phyloP scores from a whole-genome alignment of 2,888 invertebrate genomes.

The Drosophila planitibia region DNA sequence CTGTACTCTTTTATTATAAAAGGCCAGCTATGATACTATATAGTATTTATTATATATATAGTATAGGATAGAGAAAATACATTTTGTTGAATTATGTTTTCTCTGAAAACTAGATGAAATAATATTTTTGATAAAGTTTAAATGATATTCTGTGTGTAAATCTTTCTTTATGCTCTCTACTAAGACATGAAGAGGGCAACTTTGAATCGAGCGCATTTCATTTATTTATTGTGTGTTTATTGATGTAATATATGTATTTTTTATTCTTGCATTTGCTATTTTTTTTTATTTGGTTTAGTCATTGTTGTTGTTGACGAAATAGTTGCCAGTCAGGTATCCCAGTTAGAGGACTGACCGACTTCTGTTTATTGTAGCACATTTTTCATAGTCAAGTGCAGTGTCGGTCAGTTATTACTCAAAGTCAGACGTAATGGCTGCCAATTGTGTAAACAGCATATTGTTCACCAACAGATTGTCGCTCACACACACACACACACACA shows the following conservation, averaged over 20 bases:
- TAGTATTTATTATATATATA: not conserved
- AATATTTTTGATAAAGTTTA: not conserved
- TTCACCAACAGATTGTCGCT: constrained; percentile 50
- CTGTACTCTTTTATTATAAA: constrained; percentile 6
- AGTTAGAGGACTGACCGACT: constrained; percentile 12
- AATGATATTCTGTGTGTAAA: not conserved
- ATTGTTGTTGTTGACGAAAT: constrained; percentile 54
- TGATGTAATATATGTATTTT: constrained; percentile 23
- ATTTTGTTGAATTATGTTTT: not conserved
- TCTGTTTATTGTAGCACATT: constrained; percentile 65
- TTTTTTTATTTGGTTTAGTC: constrained; percentile 28
- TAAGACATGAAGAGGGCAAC: not conserved
- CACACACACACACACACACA: constrained; percentile 20
- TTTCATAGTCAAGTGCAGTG: constrained; percentile 70
- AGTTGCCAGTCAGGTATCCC: constrained; percentile 42
- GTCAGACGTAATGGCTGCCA: constrained; percentile 69
- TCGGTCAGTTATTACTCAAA: constrained; percentile 70
- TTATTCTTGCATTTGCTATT: constrained; percentile 22
- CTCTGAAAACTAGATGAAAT: not conserved
- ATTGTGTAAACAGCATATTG: constrained; percentile 61
- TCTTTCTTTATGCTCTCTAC: not conserved
- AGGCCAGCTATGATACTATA: not conserved
- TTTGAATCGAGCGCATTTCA: not conserved
- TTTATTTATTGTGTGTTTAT: constrained; percentile 19
- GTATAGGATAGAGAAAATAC: not conserved